Conservation (phyloP, 2,888 invertebrate species). For the Eupithecia inturbata region DNA sequence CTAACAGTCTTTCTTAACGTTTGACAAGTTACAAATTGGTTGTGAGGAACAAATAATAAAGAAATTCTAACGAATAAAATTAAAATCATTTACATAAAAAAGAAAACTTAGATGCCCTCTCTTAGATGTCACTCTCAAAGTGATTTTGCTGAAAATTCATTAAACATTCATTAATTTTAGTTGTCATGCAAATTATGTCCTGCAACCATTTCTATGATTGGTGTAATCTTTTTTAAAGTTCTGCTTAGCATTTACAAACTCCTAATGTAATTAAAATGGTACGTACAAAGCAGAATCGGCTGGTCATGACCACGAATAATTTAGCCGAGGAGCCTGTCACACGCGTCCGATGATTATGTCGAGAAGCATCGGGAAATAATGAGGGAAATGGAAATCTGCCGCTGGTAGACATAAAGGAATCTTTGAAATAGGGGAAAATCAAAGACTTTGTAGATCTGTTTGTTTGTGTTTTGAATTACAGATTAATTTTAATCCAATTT, state of each 20-base stretch:
- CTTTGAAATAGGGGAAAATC: constrained; percentile 25
- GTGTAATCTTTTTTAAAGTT: constrained; percentile 42
- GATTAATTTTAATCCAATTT: neutral
- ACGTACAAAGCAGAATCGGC: constrained; percentile 70
- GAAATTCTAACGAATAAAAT: neutral
- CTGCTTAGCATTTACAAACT: constrained; percentile 35
- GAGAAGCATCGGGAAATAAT: constrained; percentile 59
- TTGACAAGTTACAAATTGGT: neutral
- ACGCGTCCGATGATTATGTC: constrained; percentile 62
- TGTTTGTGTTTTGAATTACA: neutral
- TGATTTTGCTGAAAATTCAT: neutral
- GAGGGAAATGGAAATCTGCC: constrained; percentile 64
- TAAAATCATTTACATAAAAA: no score
- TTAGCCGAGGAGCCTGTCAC: constrained; percentile 71
- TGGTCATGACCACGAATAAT: constrained; percentile 78
- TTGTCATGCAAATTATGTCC: neutral
- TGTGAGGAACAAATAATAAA: neutral
- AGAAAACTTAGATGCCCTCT: no score
- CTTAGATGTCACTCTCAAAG: no score
- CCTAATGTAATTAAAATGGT: constrained; percentile 74
- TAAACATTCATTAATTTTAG: neutral
- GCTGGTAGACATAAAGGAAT: constrained; percentile 46
- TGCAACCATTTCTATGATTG: constrained; percentile 38
- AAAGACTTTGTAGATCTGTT: constrained; percentile 7
- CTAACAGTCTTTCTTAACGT: neutral